Evolutionary conservation across 2,888 invertebrate species (phyloP).

Genomic region (Sinopyrophorus schimmeli): DNA sequence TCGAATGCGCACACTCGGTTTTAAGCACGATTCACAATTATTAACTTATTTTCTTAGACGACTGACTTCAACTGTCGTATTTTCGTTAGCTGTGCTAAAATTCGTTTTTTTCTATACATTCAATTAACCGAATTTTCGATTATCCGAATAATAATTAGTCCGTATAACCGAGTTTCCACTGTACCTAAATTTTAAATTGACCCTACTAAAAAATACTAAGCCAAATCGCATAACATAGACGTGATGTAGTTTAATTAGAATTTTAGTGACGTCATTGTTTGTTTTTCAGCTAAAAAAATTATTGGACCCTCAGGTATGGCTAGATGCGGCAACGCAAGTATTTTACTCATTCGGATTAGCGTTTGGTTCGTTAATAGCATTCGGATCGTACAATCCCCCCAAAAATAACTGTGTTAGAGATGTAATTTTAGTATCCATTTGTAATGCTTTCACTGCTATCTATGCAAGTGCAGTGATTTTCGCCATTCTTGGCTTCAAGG

Average conservation of each 20-base stretch:
- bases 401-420: constrained; percentile 94
- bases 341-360: constrained; percentile 95
- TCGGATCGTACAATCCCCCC: constrained; percentile 93
- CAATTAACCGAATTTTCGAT: background rate
- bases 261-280: too few species aligned
- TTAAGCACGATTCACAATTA: too few species aligned
- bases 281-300: constrained; percentile 76
- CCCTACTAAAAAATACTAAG: too few species aligned
- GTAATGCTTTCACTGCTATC: constrained; percentile 91
- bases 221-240: too few species aligned
- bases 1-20: too few species aligned
- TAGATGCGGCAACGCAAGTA: constrained; percentile 95
- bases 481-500: constrained; percentile 94
- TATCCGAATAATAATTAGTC: too few species aligned
- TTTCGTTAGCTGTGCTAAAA: too few species aligned
- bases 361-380: constrained; percentile 93
- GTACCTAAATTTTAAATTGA: too few species aligned
- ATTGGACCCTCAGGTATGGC: constrained; percentile 87
- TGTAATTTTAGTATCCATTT: constrained; percentile 86
- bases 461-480: constrained; percentile 95
- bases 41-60: too few species aligned
- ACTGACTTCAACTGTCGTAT: too few species aligned
- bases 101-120: background rate
- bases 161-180: too few species aligned
- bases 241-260: too few species aligned